These are phyloP conservation scores for Amniataba percoides DNA, from an alignment of 2,797 vertebrate genomes.

Conservation along the genomic window DNA sequence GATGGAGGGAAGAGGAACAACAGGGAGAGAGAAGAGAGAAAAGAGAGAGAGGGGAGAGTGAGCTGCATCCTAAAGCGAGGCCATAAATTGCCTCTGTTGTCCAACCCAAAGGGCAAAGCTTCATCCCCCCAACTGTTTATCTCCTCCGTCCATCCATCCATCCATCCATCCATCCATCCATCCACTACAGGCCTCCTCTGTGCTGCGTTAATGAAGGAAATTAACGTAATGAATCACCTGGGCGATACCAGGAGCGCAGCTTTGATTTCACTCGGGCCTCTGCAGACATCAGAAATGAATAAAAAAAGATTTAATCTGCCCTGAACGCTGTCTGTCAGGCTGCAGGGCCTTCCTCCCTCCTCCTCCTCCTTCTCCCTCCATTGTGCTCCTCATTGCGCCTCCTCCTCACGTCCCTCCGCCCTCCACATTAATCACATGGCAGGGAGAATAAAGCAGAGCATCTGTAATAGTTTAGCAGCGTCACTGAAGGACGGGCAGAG, in stretches of 20 bases:
- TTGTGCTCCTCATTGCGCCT: slow-evolving; percentile 74
- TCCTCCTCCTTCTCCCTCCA: slow-evolving; percentile 22
- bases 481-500: slow-evolving; percentile 84
- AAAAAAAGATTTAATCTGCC: not conserved
- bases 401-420: slow-evolving; percentile 81
- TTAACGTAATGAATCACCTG: slow-evolving; percentile 45
- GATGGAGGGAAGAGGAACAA: not conserved
- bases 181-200: not conserved
- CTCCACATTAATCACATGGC: slow-evolving; percentile 87
- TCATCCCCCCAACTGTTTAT: slow-evolving; percentile 6
- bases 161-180: not conserved
- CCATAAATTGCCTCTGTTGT: slow-evolving; percentile 38
- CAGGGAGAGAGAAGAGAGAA: not conserved
- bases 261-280: not conserved
- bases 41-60: not conserved
- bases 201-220: slow-evolving; percentile 38
- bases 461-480: slow-evolving; percentile 84
- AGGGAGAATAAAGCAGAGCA: slow-evolving; percentile 84
- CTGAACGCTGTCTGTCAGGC: slow-evolving; percentile 38
- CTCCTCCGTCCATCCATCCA: slow-evolving; percentile 11
- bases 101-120: slow-evolving; percentile 43
- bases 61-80: slow-evolving; percentile 59
- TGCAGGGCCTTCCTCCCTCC: slow-evolving; percentile 33
- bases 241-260: not conserved
- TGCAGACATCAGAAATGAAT: not conserved